Conservation (phyloP, 1,140 invertebrate species). For the Neomicropteryx cornuta region DNA sequence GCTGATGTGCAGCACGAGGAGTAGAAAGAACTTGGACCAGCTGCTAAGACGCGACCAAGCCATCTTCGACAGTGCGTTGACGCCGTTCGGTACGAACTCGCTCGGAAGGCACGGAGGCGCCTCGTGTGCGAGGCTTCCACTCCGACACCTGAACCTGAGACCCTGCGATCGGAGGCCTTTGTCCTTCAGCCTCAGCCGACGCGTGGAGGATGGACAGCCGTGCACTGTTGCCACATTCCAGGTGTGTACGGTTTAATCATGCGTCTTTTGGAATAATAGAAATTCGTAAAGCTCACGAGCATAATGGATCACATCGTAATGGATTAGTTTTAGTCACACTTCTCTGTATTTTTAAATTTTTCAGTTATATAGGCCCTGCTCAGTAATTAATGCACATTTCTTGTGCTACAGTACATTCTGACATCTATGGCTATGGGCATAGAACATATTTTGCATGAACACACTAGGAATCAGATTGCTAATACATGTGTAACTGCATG, state of each 20-base stretch:
- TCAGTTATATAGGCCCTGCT: no score
- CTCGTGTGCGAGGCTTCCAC: constrained; percentile 27
- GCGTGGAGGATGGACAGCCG: constrained; percentile 9
- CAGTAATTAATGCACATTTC: constrained; percentile 1
- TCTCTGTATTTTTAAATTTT: no score
- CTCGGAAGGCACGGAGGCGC: constrained; percentile 20
- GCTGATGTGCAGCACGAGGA: no score
- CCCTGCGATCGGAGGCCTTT: constrained; percentile 23
- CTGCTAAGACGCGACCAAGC: constrained; percentile 7
- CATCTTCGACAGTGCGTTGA: neutral
- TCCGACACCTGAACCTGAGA: constrained; percentile 38
- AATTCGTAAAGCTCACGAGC: no score
- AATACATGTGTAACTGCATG: no score
- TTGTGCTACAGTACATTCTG: constrained; percentile 3
- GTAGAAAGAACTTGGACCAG: no score
- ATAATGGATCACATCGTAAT: no score
- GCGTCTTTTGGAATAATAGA: no score
- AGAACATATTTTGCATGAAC: no score
- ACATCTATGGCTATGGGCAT: neutral
- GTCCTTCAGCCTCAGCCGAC: constrained; percentile 16
- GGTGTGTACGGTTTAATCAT: no score
- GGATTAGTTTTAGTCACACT: no score
- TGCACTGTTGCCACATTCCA: constrained; percentile 17
- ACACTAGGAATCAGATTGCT: no score
- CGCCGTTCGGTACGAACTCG: constrained; percentile 5